Percentiles rank a stretch among this genome's conserved stretches.
Evolutionary conservation across 30 jellyfish, hydroid and myxozoan species (phyloP).

Genomic region (Hydractinia echinata): DNA sequence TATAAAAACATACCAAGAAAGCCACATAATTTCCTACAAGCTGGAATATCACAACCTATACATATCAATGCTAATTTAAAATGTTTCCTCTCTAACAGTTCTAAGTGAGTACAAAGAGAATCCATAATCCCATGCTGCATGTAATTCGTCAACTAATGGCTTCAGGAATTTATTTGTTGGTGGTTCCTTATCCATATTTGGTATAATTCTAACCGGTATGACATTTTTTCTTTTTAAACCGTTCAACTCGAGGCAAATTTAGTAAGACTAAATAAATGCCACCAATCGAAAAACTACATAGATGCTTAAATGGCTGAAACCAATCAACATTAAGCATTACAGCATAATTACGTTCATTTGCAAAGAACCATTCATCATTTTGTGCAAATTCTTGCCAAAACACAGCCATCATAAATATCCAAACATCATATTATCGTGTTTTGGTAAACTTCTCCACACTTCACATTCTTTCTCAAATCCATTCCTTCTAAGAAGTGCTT

Average conservation of each 20-base stretch:
- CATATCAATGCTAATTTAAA: constrained; percentile 4
- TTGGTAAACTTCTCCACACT: neutral
- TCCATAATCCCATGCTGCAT: constrained; percentile 38
- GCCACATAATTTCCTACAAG: constrained; percentile 38
- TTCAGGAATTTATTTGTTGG: constrained; percentile 23
- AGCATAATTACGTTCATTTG: neutral
- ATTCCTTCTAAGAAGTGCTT: neutral
- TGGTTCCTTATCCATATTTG: constrained; percentile 34
- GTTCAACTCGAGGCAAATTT: constrained; percentile 27
- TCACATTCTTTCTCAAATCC: constrained; percentile 12
- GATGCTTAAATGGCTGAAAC: constrained; percentile 25
- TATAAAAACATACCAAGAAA: constrained; percentile 37
- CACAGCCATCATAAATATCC: constrained; percentile 24
- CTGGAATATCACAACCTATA: constrained; percentile 43
- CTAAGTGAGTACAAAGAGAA: neutral
- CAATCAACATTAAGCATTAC: constrained; percentile 30
- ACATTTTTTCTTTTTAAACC: constrained; percentile 28
- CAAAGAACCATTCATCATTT: neutral
- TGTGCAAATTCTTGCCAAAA: constrained; percentile 21
- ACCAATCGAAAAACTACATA: too few relatives aligned
- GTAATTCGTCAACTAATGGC: constrained; percentile 16
- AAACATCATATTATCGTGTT: neutral
- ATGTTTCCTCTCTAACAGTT: neutral
- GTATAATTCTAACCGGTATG: constrained; percentile 21
- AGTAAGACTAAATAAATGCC: too few relatives aligned